A percentile compares a stretch with the other conserved stretches of the same genome.
Evolutionary conservation across 1,140 invertebrate genomes (phyloP).

Genomic region (Rhizoglyphus robini): DNA sequence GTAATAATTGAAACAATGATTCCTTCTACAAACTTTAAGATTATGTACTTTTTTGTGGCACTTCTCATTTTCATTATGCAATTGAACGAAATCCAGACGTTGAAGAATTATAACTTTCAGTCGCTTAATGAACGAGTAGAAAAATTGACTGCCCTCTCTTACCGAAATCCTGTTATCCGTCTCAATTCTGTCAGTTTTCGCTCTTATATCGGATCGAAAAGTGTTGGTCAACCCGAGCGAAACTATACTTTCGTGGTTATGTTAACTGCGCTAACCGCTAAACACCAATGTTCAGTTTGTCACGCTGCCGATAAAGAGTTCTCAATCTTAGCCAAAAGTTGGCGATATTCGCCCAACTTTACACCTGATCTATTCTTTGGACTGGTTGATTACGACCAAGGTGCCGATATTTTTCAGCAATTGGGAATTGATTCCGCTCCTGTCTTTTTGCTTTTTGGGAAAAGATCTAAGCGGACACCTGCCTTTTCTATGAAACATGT

Average conservation of each 20-base stretch:
- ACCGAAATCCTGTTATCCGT: slow-evolving; percentile 70
- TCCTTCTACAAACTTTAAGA: no score
- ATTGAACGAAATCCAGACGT: no score
- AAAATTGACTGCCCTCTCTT: slow-evolving; percentile 74
- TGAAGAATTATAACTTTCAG: no score
- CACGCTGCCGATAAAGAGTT: slow-evolving; percentile 93
- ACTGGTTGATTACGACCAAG: slow-evolving; percentile 97
- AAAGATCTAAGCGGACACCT: slow-evolving; percentile 48
- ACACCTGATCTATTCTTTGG: slow-evolving; percentile 70
- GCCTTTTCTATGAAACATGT: slow-evolving; percentile 31
- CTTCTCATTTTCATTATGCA: no score
- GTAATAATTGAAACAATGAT: no score
- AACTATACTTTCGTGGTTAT: slow-evolving; percentile 97
- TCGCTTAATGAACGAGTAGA: slow-evolving; percentile 67
- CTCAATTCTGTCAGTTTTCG: slow-evolving; percentile 84
- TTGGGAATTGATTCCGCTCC: slow-evolving; percentile 55
- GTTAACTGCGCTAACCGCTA: slow-evolving; percentile 90
- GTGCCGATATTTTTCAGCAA: slow-evolving; percentile 71
- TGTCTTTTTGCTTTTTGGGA: slow-evolving; percentile 94
- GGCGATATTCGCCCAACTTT: slow-evolving; percentile 65
- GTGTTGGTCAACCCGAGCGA: slow-evolving; percentile 48
- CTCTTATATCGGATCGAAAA: slow-evolving; percentile 60
- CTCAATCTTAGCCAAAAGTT: slow-evolving; percentile 88
- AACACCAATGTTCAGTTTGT: slow-evolving; percentile 85
- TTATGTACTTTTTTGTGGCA: no score